Conservation (phyloP, 2,797 vertebrate species). For the Acanthis flammea region DNA sequence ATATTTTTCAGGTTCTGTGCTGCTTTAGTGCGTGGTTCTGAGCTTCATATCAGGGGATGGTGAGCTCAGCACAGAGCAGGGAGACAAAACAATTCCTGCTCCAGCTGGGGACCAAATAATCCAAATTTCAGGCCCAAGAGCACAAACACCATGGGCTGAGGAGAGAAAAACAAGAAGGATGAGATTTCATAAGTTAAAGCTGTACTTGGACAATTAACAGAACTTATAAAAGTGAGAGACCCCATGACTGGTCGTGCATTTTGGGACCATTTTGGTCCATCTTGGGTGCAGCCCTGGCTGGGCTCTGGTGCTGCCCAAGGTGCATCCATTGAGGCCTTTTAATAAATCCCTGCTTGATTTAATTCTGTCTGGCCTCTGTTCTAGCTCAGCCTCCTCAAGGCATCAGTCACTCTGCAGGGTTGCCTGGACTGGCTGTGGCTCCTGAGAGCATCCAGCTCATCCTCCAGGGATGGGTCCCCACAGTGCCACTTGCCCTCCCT, state of each 20-base stretch:
- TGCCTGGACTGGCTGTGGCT: not conserved
- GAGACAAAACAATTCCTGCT: not conserved
- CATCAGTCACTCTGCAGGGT: not conserved
- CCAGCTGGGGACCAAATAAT: not conserved
- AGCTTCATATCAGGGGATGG: not conserved
- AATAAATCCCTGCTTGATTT: not conserved
- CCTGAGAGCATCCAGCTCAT: not conserved
- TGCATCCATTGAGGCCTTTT: not conserved
- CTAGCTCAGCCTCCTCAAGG: not conserved
- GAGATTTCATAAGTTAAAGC: rapidly evolving
- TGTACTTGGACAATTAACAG: not conserved
- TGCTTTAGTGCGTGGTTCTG: not conserved
- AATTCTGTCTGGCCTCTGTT: not conserved
- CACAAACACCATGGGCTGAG: rapidly evolving
- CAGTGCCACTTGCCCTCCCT: rapidly evolving
- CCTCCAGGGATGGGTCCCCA: not conserved
- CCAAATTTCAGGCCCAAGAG: not conserved
- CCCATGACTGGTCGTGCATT: not conserved
- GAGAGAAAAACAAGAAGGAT: not conserved
- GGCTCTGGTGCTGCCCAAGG: not conserved
- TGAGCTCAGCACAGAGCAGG: not conserved
- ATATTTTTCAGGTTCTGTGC: not conserved
- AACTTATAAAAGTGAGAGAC: not conserved
- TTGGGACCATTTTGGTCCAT: not conserved
- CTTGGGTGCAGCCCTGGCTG: not conserved